Evolutionary conservation across 2,797 vertebrate genomes (phyloP).

Genomic region (Hydrophis major): DNA sequence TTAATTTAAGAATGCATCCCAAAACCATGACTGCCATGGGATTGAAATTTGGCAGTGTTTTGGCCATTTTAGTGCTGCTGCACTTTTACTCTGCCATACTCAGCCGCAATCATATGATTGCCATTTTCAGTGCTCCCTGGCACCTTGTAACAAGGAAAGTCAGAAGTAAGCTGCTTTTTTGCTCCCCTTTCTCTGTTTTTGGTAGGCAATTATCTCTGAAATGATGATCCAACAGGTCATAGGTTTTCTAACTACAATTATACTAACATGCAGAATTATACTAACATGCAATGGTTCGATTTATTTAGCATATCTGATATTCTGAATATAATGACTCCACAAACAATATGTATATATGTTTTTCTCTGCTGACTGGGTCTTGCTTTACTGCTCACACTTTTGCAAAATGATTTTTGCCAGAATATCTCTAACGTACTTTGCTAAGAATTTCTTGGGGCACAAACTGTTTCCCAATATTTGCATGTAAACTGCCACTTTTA

Average conservation of each 20-base stretch:
- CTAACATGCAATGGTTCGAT: background rate
- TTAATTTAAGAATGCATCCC: no score
- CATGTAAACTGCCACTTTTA: background rate
- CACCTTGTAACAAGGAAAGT: no score
- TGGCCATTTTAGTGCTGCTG: no score
- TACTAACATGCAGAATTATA: background rate
- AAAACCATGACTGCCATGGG: no score
- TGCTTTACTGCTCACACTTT: background rate
- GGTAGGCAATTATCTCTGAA: no score
- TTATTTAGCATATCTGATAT: background rate
- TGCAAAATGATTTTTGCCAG: background rate
- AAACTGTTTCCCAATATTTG: background rate
- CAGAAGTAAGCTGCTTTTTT: no score
- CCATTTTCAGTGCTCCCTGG: no score
- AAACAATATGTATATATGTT: background rate
- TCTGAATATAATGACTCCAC: background rate
- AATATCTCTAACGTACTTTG: background rate
- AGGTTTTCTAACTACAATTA: background rate
- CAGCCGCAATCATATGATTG: no score
- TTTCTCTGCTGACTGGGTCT: background rate
- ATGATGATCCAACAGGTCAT: no score
- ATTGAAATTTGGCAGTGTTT: no score
- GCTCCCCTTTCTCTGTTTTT: no score
- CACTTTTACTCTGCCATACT: no score
- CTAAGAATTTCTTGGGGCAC: background rate